Evolutionary conservation across 2,797 vertebrate genomes (phyloP).

Genomic region (Crenuchus spilurus): DNA sequence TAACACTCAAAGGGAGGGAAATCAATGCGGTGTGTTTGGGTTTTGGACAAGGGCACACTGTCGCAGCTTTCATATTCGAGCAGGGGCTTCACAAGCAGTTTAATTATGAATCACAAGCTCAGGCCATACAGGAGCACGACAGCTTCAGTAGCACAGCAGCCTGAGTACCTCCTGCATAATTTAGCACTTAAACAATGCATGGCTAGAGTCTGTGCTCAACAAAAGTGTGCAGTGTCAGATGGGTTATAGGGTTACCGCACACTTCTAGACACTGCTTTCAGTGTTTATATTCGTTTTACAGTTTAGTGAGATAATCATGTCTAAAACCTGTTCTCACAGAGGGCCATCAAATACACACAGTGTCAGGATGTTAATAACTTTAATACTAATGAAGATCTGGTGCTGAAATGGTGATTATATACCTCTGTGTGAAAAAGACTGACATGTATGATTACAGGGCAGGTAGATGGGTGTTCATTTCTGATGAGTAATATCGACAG

Average conservation of each 20-base stretch:
- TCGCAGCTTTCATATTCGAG: conserved; percentile 56
- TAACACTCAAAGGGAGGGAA: conserved; percentile 42
- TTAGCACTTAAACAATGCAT: conserved; percentile 49
- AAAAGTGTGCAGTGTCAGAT: conserved; percentile 38
- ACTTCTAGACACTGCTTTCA: conserved; percentile 20
- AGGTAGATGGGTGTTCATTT: no score
- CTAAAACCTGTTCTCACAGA: conserved; percentile 25
- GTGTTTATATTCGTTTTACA: conserved; percentile 44
- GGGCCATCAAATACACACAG: neutral
- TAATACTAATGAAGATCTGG: no score
- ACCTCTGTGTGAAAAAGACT: no score
- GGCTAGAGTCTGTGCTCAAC: conserved; percentile 31
- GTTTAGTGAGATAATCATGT: conserved; percentile 27
- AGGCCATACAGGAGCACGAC: conserved; percentile 51
- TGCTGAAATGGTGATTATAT: no score
- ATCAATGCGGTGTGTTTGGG: conserved; percentile 46
- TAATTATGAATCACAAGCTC: conserved; percentile 61
- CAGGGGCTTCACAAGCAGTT: conserved; percentile 55
- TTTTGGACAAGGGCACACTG: conserved; percentile 57
- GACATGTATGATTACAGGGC: no score
- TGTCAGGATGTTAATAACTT: no score
- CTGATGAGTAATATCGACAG: no score
- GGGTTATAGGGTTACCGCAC: conserved; percentile 41
- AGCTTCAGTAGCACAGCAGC: conserved; percentile 45
- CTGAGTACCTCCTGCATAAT: conserved; percentile 55